These are phyloP conservation scores for Osedax fenrisi DNA, from an alignment of 2,888 invertebrate species.

Conservation along the genomic window DNA sequence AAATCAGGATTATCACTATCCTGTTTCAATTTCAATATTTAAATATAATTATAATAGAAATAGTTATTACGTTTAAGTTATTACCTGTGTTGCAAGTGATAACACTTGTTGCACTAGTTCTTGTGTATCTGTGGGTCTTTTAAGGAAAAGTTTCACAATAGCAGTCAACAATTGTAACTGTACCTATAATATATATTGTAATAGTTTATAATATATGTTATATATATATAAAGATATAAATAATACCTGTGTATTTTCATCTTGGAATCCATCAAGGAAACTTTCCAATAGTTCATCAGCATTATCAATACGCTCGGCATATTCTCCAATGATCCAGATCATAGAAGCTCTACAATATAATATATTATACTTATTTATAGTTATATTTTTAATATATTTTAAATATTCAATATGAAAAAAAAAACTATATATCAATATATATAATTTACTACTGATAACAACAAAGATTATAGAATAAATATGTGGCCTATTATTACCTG, in stretches of 20 bases:
- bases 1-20: constrained; percentile 95
- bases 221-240: no score
- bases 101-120: constrained; percentile 83
- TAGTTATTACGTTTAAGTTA: no score
- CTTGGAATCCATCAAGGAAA: constrained; percentile 89
- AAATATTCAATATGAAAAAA: no score
- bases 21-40: no score
- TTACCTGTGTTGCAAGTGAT: constrained; percentile 52
- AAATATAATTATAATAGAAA: no score
- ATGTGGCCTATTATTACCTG: constrained; percentile 43
- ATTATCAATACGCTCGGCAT: constrained; percentile 97
- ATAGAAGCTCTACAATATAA: constrained; percentile 67
- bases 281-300: constrained; percentile 94
- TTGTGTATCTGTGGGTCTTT: constrained; percentile 93
- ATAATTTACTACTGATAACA: neutral
- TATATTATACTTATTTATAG: no score
- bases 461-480: neutral
- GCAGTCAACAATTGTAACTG: constrained; percentile 92
- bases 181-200: constrained; percentile 40
- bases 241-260: constrained; percentile 80
- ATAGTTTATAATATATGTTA: neutral
- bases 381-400: neutral
- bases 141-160: constrained; percentile 92
- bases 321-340: constrained; percentile 82
- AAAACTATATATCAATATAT: no score